Conservation (phyloP, 2,113 vertebrate species). For the Pycnonotus jocosus region DNA sequence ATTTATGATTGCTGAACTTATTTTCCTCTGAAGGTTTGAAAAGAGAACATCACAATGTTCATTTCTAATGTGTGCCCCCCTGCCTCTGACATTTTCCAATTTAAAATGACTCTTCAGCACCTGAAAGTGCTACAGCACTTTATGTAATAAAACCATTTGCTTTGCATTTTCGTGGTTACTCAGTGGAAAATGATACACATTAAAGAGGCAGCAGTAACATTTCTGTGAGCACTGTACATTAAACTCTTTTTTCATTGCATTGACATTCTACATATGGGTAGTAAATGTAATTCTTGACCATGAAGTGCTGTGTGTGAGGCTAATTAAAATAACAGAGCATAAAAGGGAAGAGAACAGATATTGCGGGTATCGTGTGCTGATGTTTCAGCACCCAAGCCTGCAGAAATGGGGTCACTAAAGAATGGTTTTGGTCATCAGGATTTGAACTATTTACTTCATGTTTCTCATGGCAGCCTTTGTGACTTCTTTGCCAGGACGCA, state of each 20-base stretch:
- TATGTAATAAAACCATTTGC: background rate
- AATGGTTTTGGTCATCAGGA: background rate
- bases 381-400: background rate
- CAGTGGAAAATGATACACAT: background rate
- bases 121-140: background rate
- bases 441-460: background rate
- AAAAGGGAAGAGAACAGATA: background rate
- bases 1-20: background rate
- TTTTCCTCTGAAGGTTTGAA: background rate
- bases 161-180: background rate
- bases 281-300: background rate
- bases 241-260: background rate
- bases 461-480: background rate
- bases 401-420: background rate
- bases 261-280: background rate
- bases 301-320: background rate
- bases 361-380: rapidly evolving
- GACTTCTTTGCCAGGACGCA: background rate
- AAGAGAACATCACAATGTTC: background rate
- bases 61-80: background rate
- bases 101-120: background rate
- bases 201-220: background rate
- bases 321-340: background rate
- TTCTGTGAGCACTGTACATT: background rate
- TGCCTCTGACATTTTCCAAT: background rate